Conservation (phyloP, 2,888 invertebrate genomes). For the Agrotis segetum region DNA sequence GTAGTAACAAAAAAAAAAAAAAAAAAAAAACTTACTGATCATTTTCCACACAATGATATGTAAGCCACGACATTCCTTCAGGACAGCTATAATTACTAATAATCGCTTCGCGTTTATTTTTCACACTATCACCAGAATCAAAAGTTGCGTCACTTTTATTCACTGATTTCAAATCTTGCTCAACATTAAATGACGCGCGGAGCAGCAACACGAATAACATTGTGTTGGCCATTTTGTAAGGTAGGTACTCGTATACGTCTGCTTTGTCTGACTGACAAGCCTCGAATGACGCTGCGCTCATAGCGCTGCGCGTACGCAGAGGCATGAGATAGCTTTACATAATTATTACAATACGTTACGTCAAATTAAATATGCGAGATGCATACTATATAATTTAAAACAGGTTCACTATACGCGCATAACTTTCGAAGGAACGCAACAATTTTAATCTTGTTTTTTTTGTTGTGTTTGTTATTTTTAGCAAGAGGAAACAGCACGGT, state of each 20-base stretch:
- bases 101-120: conserved; percentile 3
- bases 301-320: too few species aligned
- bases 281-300: not conserved
- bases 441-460: too few species aligned
- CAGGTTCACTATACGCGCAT: too few species aligned
- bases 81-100: not conserved
- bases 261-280: not conserved
- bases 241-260: not conserved
- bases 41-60: not conserved
- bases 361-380: too few species aligned
- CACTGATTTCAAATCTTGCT: conserved; percentile 16
- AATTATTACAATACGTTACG: too few species aligned
- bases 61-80: not conserved
- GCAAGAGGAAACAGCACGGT: too few species aligned
- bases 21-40: conserved; percentile 11
- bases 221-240: conserved; percentile 1
- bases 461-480: too few species aligned
- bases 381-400: too few species aligned
- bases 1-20: too few species aligned
- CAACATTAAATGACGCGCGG: not conserved
- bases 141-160: not conserved
- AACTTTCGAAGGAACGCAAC: too few species aligned
- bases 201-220: not conserved
- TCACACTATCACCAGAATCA: not conserved
- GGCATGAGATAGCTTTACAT: too few species aligned